Base-by-base conservation (phyloP, 1,140 invertebrate species). In the Adoxophyes honmai region DNA sequence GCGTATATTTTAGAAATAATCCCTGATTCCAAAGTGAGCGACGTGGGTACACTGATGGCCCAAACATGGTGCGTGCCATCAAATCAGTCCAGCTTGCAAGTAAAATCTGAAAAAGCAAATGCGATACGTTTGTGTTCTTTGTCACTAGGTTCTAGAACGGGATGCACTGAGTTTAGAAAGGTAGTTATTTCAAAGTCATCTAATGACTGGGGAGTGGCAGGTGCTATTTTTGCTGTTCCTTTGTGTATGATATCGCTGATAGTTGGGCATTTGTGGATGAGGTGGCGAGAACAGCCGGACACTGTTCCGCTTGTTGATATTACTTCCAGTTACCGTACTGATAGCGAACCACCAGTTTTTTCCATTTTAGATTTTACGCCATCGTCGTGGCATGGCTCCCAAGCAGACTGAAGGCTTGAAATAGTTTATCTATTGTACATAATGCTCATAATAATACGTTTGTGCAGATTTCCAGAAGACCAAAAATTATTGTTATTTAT, bases 1-100 rank as follows among this genome's bases (percentile, higher is more conserved):
- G 65, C 74, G 4, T 86, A 86, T 53, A 66, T 64, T 35, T 37
- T 88, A 8, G 73, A 83, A 70, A 62, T 88, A 15, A 57, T 79
- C 33, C 78, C 85, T 13, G 65, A 65, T 14, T 35, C 68, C 18
- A 69, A 71, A 34, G 44, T 67, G 14, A 69, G 68, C 34, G 68
- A 76, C 8, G 54, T 68, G 1, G 62, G 60, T 38, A 60, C 68
- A 36, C 37, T 79, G 7, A 36, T 75, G 21, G 75, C 81, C 1
- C 71, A 80, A 65, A 39, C 61, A 11, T 77, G 70, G 74, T 88
- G 85, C 53, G 60, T 80, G 0, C 28, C 62, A 11, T 62, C 72
- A 4, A 73, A 78, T 34, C 42, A 64, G 8, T 75, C 64, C 14
- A 66, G 56, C 48, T 34, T 75, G 7, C 37, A 60, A 3, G 55